Conservation (phyloP, 2,797 vertebrate species). For the Pseudochromis fuscus region DNA sequence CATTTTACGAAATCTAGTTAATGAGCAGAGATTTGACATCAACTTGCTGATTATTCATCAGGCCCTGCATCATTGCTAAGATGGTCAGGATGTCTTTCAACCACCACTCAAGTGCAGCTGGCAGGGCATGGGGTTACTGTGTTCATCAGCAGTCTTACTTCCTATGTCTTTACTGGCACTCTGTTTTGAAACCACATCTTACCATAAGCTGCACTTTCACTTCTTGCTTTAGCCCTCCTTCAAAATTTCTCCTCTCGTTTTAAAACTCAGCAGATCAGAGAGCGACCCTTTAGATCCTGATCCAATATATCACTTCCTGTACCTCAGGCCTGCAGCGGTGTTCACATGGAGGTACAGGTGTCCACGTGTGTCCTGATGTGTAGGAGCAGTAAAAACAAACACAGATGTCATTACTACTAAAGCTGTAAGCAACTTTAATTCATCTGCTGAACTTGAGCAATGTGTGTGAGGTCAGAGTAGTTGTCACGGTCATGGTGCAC, state of each 20-base stretch:
- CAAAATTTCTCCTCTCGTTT: constrained; percentile 28
- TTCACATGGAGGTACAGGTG: not conserved
- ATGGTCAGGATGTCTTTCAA: constrained; percentile 1
- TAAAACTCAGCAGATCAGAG: constrained; percentile 15
- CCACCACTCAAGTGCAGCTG: not conserved
- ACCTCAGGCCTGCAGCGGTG: not conserved
- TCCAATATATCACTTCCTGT: not conserved
- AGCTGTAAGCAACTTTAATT: constrained; percentile 55
- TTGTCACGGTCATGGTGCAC: constrained; percentile 65
- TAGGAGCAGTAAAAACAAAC: constrained; percentile 5
- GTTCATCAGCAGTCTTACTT: constrained; percentile 64
- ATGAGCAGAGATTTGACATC: not conserved
- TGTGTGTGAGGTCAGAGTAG: constrained; percentile 61
- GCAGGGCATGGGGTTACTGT: not conserved
- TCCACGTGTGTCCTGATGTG: not conserved
- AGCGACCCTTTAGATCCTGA: not conserved
- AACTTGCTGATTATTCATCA: not conserved
- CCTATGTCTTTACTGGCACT: constrained; percentile 65
- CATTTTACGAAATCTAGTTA: too few relatives aligned
- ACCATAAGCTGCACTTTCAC: constrained; percentile 67
- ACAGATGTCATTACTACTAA: constrained; percentile 23
- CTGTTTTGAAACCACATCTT: constrained; percentile 65
- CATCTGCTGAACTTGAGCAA: constrained; percentile 55
- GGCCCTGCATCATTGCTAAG: not conserved
- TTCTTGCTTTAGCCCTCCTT: constrained; percentile 65